Evolutionary conservation across 1,140 invertebrate species (phyloP).

Genomic region (Dreissena rostriformis): DNA sequence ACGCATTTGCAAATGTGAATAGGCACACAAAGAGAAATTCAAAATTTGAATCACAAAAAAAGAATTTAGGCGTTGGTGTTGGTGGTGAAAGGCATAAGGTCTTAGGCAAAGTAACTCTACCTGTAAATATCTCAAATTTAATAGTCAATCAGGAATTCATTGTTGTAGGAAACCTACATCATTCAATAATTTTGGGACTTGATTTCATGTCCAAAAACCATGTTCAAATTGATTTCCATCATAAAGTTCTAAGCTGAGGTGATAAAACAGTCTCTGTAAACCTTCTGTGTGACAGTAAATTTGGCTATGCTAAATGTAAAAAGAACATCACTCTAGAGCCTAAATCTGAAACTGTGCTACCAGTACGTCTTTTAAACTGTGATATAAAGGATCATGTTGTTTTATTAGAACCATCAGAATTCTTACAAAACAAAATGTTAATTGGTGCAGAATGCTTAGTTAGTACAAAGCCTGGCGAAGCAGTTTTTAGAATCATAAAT

Average conservation of each 20-base stretch:
- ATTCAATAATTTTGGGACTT: slow-evolving; percentile 46
- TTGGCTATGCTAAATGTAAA: slow-evolving; percentile 38
- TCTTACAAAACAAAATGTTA: too few relatives aligned
- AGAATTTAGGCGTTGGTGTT: background rate
- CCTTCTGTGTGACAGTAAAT: background rate
- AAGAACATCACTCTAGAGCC: slow-evolving; percentile 8
- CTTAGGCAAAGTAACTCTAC: slow-evolving; percentile 39
- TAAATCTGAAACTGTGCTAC: slow-evolving; percentile 16
- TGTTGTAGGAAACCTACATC: slow-evolving; percentile 31
- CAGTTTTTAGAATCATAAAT: too few relatives aligned
- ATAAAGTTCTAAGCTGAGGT: background rate
- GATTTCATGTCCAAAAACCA: slow-evolving; percentile 47
- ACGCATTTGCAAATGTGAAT: slow-evolving; percentile 37
- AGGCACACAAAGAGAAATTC: slow-evolving; percentile 19
- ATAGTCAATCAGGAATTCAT: slow-evolving; percentile 25
- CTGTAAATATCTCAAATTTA: slow-evolving; percentile 23
- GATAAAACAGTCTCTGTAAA: slow-evolving; percentile 5
- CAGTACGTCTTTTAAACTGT: too few relatives aligned
- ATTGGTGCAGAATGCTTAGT: too few relatives aligned
- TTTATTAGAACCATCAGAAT: too few relatives aligned
- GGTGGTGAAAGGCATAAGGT: slow-evolving; percentile 16
- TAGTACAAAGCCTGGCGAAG: too few relatives aligned
- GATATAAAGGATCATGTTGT: too few relatives aligned
- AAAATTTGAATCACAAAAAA: background rate
- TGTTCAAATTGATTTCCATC: slow-evolving; percentile 14